A percentile compares a stretch with the other conserved stretches of the same genome.
These are phyloP conservation scores for Festucalex cinctus DNA, from an alignment of 2,113 vertebrate genomes.

Conservation along the genomic window DNA sequence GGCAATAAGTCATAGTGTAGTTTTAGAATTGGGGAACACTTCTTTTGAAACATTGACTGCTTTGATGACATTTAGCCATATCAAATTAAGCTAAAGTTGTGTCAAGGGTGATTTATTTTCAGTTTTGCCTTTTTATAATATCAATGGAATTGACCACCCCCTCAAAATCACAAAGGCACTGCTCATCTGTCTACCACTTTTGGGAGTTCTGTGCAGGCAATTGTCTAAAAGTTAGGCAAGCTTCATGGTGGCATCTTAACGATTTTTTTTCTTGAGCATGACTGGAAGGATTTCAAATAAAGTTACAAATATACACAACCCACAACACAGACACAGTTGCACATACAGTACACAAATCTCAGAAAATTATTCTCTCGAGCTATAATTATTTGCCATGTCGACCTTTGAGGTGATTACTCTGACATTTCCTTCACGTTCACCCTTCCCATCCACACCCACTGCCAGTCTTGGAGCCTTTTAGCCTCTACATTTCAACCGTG, in stretches of 20 bases:
- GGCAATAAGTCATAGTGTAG: too few relatives aligned
- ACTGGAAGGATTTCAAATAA: not conserved
- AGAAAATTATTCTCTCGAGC: slow-evolving; percentile 60
- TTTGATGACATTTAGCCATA: too few relatives aligned
- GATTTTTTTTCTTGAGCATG: not conserved
- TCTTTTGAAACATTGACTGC: too few relatives aligned
- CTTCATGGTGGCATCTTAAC: not conserved
- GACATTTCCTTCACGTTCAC: slow-evolving; percentile 64
- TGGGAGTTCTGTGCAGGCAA: not conserved
- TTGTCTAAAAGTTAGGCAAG: not conserved
- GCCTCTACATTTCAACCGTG: slow-evolving; percentile 41
- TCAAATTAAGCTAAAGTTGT: too few relatives aligned
- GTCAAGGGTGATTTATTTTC: too few relatives aligned
- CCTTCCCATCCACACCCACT: slow-evolving; percentile 34
- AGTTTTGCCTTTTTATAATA: too few relatives aligned
- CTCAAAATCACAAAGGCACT: not conserved
- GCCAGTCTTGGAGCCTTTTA: slow-evolving; percentile 61
- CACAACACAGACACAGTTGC: slow-evolving; percentile 5
- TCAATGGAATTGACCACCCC: not conserved
- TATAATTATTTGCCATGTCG: slow-evolving; percentile 65
- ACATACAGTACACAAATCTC: slow-evolving; percentile 52
- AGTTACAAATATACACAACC: not conserved
- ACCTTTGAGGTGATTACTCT: slow-evolving; percentile 67
- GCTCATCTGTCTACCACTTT: not conserved
- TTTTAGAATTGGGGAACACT: too few relatives aligned